phyloP scores from a whole-genome alignment of 2,113 vertebrate species.

The Gobius niger region DNA sequence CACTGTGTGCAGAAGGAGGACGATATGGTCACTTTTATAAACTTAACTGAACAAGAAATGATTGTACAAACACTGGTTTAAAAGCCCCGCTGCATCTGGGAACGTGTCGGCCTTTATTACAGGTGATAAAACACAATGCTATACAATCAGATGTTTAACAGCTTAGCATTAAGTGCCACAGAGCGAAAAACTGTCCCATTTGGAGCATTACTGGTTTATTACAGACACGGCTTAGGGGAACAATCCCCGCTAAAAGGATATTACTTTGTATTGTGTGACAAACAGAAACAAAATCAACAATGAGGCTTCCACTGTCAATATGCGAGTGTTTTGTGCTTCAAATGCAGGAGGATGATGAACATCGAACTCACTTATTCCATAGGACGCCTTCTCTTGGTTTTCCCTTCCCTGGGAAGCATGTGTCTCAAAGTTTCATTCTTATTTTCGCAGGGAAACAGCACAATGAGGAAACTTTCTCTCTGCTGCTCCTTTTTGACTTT shows the following conservation, averaged over 20 bases:
- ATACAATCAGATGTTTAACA: slow-evolving; percentile 32
- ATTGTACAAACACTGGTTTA: background rate
- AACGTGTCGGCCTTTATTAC: slow-evolving; percentile 8
- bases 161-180: slow-evolving; percentile 28
- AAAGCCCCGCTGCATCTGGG: background rate
- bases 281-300: slow-evolving; percentile 11
- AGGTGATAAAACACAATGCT: slow-evolving; percentile 28
- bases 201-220: slow-evolving; percentile 27
- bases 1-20: slow-evolving; percentile 15
- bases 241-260: slow-evolving; percentile 24
- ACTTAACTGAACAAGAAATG: background rate
- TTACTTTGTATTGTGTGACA: slow-evolving; percentile 15
- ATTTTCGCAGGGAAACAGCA: too few relatives aligned
- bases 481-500: too few relatives aligned
- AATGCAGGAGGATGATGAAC: background rate
- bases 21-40: background rate
- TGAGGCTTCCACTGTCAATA: background rate
- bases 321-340: background rate
- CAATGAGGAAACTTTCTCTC: too few relatives aligned
- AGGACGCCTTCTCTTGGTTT: background rate
- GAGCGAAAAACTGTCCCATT: slow-evolving; percentile 30
- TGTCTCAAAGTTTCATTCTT: too few relatives aligned
- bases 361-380: background rate
- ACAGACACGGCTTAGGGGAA: slow-evolving; percentile 27
- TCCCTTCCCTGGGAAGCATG: too few relatives aligned